phyloP scores from a whole-genome alignment of 1,140 invertebrate species.

The Acarapis woodi region DNA sequence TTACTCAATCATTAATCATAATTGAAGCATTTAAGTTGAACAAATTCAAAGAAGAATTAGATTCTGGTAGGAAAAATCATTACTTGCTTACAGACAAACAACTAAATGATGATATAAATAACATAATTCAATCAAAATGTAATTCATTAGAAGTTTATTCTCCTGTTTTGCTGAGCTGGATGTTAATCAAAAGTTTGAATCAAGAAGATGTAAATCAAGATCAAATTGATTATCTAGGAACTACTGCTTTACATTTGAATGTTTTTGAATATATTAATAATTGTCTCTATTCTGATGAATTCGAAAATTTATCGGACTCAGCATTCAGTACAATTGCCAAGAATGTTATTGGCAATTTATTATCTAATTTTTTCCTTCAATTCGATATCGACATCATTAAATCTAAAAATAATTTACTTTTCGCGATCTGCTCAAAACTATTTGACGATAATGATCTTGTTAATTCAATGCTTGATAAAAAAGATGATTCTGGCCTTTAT shows the following conservation, averaged over 20 bases:
- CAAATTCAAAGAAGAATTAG: constrained; percentile 8
- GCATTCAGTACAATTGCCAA: constrained; percentile 2
- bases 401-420: too few species aligned
- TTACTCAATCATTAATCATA: constrained; percentile 16
- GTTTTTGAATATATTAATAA: constrained; percentile 15
- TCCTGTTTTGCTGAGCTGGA: constrained; percentile 19
- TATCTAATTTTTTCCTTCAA: background rate
- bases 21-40: constrained; percentile 17
- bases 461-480: too few species aligned
- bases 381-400: constrained; percentile 7
- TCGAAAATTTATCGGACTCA: background rate
- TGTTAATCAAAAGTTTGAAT: constrained; percentile 13
- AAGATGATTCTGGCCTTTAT: too few species aligned
- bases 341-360: constrained; percentile 5
- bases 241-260: constrained; percentile 16
- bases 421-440: too few species aligned
- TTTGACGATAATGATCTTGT: too few species aligned
- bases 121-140: background rate
- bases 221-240: constrained; percentile 15
- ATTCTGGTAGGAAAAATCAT: constrained; percentile 8
- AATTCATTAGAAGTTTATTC: constrained; percentile 10
- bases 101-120: background rate
- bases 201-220: constrained; percentile 6
- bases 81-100: constrained; percentile 3
- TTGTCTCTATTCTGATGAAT: background rate